Conservation (phyloP, 53 echinoderm and acorn worm genomes). For the Echinometra lucunter region DNA sequence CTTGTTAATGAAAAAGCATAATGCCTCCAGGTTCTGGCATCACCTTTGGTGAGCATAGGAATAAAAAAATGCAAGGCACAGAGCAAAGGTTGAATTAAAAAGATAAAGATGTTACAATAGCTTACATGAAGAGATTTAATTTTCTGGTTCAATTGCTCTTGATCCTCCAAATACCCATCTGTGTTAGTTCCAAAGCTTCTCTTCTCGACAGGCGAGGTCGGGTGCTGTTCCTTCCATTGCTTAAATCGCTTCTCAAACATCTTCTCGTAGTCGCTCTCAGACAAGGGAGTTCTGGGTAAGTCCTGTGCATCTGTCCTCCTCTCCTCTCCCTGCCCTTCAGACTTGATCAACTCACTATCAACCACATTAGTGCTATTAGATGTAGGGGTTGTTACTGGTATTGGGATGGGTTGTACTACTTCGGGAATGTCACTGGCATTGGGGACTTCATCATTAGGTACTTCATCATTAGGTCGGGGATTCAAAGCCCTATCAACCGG, state of each 20-base stretch:
- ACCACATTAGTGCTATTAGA: not conserved
- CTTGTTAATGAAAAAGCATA: too few species aligned
- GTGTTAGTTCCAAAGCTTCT: slow-evolving; percentile 33
- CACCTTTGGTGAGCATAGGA: not conserved
- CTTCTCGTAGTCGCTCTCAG: slow-evolving; percentile 25
- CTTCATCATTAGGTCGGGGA: not conserved
- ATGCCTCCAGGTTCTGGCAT: not conserved
- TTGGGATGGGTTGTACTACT: not conserved
- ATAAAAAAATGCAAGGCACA: too few species aligned
- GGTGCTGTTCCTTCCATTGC: slow-evolving; percentile 35
- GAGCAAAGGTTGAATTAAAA: too few species aligned
- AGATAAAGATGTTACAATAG: too few species aligned
- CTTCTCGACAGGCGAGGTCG: slow-evolving; percentile 27
- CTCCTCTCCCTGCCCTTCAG: not conserved
- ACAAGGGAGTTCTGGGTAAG: not conserved
- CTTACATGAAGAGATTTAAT: not conserved
- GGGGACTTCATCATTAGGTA: not conserved
- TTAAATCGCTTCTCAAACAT: slow-evolving; percentile 22
- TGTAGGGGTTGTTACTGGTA: not conserved
- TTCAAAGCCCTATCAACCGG: not conserved
- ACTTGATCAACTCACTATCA: not conserved
- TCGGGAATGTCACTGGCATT: not conserved
- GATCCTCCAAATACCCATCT: not conserved
- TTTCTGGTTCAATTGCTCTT: not conserved
- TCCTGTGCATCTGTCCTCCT: not conserved